Conservation (phyloP, 1,140 invertebrate species). For the Archegozetes longisetosus region DNA sequence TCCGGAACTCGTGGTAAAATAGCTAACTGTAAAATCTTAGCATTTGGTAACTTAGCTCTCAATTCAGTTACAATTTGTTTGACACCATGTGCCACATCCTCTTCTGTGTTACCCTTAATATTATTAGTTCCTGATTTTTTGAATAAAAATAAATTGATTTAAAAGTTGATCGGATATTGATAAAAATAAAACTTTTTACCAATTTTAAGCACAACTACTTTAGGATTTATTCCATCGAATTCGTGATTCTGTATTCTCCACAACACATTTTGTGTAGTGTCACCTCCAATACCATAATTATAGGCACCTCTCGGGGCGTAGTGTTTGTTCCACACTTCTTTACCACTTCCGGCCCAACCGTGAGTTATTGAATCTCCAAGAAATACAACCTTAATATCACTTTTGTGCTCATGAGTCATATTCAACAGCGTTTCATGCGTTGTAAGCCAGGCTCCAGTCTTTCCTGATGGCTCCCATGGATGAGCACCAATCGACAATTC, state of each 20-base stretch:
- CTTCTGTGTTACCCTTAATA: neutral
- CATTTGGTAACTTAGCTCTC: neutral
- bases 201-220: neutral
- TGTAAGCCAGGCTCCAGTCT: too few species aligned
- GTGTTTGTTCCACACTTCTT: neutral
- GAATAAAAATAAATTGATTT: neutral
- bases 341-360: neutral
- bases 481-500: too few species aligned
- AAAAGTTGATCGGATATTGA: neutral
- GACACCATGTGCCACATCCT: neutral
- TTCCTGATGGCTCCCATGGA: too few species aligned
- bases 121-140: neutral
- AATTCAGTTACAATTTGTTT: neutral
- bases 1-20: neutral
- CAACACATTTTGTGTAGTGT: too few species aligned
- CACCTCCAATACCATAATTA: too few species aligned
- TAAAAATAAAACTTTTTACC: neutral
- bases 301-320: neutral
- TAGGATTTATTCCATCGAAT: too few species aligned
- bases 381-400: too few species aligned
- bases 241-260: too few species aligned
- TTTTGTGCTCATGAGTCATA: neutral
- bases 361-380: conserved; percentile 5
- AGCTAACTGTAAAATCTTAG: neutral
- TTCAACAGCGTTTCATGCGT: too few species aligned